Conservation (phyloP, 2,888 invertebrate genomes). For the Stenurella melanura region DNA sequence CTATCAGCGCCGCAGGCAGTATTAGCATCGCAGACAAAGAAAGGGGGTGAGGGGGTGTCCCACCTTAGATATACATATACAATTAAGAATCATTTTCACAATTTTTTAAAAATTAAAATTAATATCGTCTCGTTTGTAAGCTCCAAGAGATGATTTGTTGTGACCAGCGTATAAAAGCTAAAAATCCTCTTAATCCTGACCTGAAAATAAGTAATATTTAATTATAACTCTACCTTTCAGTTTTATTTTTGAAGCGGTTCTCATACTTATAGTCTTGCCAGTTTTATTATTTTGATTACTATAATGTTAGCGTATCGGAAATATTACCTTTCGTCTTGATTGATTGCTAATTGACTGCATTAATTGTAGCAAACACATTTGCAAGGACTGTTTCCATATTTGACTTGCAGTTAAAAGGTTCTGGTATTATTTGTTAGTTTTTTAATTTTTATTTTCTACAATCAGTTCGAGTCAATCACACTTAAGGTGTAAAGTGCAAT, state of each 20-base stretch:
- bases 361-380: constrained; percentile 22
- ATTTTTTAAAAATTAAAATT: no score
- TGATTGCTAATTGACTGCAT: constrained; percentile 39
- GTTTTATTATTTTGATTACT: constrained; percentile 35
- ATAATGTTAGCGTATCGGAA: constrained; percentile 39
- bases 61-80: no score
- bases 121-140: no score
- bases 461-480: constrained; percentile 7
- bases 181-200: neutral
- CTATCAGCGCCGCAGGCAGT: no score
- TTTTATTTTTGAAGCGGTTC: constrained; percentile 26
- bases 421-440: neutral
- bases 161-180: no score
- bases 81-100: no score
- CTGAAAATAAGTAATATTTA: constrained; percentile 22
- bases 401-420: neutral
- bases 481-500: neutral
- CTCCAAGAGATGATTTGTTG: no score
- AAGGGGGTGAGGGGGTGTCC: no score
- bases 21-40: no score
- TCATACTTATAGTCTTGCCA: constrained; percentile 22
- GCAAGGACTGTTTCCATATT: constrained; percentile 6
- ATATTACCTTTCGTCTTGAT: constrained; percentile 30
- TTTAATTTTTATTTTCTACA: constrained; percentile 5
- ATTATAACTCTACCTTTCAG: neutral